These are phyloP conservation scores for Raja brachyura DNA, from an alignment of 2,113 vertebrate genomes.

Conservation along the genomic window DNA sequence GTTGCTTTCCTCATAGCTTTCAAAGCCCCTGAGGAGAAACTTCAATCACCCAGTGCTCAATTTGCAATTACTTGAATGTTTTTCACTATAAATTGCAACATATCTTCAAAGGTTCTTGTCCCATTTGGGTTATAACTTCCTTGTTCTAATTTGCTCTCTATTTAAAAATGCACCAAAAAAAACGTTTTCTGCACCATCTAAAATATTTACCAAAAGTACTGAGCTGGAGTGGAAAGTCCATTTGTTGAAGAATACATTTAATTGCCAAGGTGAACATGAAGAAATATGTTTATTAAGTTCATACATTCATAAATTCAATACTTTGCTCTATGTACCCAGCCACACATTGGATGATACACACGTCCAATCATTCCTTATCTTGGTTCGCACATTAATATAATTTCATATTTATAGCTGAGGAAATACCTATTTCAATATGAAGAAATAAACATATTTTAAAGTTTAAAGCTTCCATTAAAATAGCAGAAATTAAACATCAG, in stretches of 20 bases:
- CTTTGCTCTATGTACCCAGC: neutral
- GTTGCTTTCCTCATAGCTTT: too few relatives aligned
- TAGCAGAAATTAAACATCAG: neutral
- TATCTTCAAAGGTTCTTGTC: neutral
- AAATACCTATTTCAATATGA: neutral
- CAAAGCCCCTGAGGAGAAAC: neutral
- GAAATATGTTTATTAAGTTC: neutral
- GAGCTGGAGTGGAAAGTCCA: neutral
- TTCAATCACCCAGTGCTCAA: neutral
- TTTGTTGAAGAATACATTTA: neutral
- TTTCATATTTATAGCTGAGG: conserved; percentile 14
- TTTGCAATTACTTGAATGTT: neutral
- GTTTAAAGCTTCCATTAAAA: neutral
- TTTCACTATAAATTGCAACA: neutral
- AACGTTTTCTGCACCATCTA: neutral
- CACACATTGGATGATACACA: neutral
- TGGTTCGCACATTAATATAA: neutral
- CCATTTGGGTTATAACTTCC: neutral
- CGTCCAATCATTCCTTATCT: neutral
- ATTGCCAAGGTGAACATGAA: neutral
- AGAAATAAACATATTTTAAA: neutral
- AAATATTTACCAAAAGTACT: neutral
- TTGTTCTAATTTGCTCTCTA: neutral
- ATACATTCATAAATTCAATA: neutral
- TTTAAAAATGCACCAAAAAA: neutral